Percentiles rank a stretch among this genome's conserved stretches.
phyloP scores from a whole-genome alignment of 2,113 vertebrate species.

The Sinocyclocheilus rhinocerous region DNA sequence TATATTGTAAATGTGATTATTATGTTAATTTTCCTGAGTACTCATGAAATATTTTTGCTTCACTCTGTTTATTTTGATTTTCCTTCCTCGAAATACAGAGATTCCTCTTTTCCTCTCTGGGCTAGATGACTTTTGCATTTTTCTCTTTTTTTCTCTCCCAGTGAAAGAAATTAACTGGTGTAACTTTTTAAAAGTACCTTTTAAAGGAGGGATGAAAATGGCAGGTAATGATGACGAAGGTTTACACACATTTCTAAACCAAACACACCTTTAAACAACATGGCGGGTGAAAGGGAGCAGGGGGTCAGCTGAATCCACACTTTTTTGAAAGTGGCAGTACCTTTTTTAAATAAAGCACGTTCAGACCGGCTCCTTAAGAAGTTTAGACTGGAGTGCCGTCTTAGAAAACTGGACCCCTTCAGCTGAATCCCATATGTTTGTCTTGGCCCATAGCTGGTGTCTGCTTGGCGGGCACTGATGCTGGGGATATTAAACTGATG shows the following conservation, averaged over 20 bases:
- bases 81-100: constrained; percentile 34
- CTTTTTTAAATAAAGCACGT: constrained; percentile 77
- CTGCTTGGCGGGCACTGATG: constrained; percentile 83
- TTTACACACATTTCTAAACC: constrained; percentile 80
- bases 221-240: constrained; percentile 93
- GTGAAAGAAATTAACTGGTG: constrained; percentile 73
- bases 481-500: constrained; percentile 85
- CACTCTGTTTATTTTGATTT: constrained; percentile 42
- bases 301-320: constrained; percentile 82
- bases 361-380: constrained; percentile 88
- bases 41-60: constrained; percentile 26
- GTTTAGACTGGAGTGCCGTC: constrained; percentile 88
- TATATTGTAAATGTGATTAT: no score
- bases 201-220: constrained; percentile 75
- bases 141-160: constrained; percentile 53
- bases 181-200: constrained; percentile 65
- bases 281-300: constrained; percentile 88
- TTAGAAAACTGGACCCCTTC: constrained; percentile 81
- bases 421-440: constrained; percentile 88
- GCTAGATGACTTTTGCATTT: constrained; percentile 47
- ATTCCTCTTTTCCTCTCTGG: constrained; percentile 44
- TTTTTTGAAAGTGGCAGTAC: constrained; percentile 79
- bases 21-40: no score
- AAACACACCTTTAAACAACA: constrained; percentile 91
- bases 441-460: constrained; percentile 86